Evolutionary conservation across 2,113 vertebrate genomes (phyloP).

Genomic region (Sylvietta virens): DNA sequence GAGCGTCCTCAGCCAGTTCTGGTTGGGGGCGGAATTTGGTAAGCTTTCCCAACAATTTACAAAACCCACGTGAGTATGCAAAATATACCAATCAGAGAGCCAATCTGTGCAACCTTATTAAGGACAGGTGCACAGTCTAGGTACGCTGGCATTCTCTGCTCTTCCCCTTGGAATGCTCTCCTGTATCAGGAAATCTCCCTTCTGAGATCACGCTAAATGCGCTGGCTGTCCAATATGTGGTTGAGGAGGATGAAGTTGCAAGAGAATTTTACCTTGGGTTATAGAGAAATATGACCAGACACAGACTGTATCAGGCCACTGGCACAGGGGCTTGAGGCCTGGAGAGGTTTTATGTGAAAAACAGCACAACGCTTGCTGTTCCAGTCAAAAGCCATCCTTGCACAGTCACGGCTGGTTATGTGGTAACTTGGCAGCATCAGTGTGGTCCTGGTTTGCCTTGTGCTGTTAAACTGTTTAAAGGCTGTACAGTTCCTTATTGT

Average conservation of each 20-base stretch:
- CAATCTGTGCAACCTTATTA: neutral
- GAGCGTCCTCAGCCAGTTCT: accelerated
- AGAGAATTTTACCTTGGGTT: neutral
- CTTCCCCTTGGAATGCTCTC: neutral
- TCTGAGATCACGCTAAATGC: neutral
- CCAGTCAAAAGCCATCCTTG: neutral
- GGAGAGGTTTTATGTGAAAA: neutral
- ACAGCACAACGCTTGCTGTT: neutral
- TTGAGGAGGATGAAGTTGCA: neutral
- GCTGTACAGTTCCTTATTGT: neutral
- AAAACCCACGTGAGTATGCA: neutral
- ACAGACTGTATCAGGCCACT: neutral
- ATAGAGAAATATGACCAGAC: neutral
- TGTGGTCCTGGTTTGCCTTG: neutral
- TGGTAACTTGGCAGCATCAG: neutral
- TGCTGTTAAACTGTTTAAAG: neutral
- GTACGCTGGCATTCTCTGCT: neutral
- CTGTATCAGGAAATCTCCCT: neutral
- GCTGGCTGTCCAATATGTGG: neutral
- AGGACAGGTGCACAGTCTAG: neutral
- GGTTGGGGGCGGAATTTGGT: neutral
- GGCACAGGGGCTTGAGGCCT: neutral
- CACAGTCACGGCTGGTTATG: neutral
- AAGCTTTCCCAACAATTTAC: neutral
- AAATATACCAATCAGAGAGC: neutral